These are phyloP conservation scores for Trochalopteron elliotii DNA, from an alignment of 2,113 vertebrate genomes.

Conservation along the genomic window DNA sequence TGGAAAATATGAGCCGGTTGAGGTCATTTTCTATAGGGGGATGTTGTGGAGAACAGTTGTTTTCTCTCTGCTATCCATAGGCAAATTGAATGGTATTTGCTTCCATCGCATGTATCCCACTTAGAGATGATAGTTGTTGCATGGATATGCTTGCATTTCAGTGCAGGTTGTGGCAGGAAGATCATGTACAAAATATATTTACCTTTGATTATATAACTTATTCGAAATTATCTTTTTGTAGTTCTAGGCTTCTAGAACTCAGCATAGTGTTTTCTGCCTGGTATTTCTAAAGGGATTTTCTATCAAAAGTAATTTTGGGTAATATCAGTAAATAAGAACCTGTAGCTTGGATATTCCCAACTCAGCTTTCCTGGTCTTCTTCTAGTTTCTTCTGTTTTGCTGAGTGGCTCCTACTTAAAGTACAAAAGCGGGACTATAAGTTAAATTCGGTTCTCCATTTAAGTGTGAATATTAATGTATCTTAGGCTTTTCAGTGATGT, in stretches of 20 bases:
- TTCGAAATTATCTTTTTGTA: not conserved
- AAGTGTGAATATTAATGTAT: not conserved
- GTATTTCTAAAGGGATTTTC: not conserved
- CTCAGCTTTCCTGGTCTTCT: not conserved
- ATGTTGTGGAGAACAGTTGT: not conserved
- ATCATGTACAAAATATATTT: not conserved
- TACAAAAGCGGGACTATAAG: not conserved
- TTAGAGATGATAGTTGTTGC: not conserved
- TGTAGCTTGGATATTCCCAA: not conserved
- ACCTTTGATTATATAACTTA: not conserved
- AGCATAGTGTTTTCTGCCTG: not conserved
- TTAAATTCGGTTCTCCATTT: not conserved
- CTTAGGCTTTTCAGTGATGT: not conserved
- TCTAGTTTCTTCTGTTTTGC: not conserved
- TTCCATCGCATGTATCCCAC: not conserved
- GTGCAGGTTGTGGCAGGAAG: not conserved
- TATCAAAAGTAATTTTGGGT: not conserved
- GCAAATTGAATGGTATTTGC: not conserved
- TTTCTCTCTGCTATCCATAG: not conserved
- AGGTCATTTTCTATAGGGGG: not conserved
- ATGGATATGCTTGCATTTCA: not conserved
- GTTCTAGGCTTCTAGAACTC: not conserved
- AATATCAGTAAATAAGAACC: not conserved
- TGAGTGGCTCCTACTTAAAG: not conserved
- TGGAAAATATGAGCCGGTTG: constrained; percentile 10